Conservation (phyloP, 2,888 invertebrate genomes). For the Maniola hyperantus region DNA sequence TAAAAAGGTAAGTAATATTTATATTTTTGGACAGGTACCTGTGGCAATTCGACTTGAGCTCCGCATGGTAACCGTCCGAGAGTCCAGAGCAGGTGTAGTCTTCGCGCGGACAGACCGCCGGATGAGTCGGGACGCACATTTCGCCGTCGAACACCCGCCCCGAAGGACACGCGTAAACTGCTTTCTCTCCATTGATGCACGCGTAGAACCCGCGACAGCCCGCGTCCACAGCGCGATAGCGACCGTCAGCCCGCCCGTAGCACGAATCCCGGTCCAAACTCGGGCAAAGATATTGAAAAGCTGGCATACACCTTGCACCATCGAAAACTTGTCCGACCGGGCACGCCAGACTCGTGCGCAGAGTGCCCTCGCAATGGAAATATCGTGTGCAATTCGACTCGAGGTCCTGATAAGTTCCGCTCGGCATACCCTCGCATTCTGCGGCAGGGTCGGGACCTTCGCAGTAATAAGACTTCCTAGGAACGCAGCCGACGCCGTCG, state of each 20-base stretch:
- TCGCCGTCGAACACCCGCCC: conserved; percentile 82
- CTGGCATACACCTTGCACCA: conserved; percentile 68
- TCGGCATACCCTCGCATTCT: conserved; percentile 74
- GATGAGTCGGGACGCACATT: conserved; percentile 67
- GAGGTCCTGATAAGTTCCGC: conserved; percentile 81
- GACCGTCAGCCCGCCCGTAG: conserved; percentile 78
- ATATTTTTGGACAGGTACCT: conserved; percentile 50
- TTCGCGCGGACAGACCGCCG: conserved; percentile 62
- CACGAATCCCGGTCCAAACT: conserved; percentile 78
- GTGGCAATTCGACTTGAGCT: conserved; percentile 78
- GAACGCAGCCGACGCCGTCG: conserved; percentile 75
- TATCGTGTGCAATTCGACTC: conserved; percentile 79
- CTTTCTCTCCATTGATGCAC: conserved; percentile 80
- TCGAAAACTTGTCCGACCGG: conserved; percentile 68
- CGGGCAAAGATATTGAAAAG: conserved; percentile 68
- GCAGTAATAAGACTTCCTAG: conserved; percentile 66
- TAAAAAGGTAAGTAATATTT: too few relatives aligned
- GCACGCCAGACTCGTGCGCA: conserved; percentile 69
- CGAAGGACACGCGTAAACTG: conserved; percentile 81
- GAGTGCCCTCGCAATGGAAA: conserved; percentile 73
- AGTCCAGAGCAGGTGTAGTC: conserved; percentile 76
- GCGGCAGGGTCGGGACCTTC: conserved; percentile 67
- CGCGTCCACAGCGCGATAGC: conserved; percentile 74
- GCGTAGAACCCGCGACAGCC: conserved; percentile 84
- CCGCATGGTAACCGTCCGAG: conserved; percentile 82